Evolutionary conservation across 2,888 invertebrate species (phyloP), one percentile per base, ranked within the genome.

Genomic region (Trisateles emortualis): DNA sequence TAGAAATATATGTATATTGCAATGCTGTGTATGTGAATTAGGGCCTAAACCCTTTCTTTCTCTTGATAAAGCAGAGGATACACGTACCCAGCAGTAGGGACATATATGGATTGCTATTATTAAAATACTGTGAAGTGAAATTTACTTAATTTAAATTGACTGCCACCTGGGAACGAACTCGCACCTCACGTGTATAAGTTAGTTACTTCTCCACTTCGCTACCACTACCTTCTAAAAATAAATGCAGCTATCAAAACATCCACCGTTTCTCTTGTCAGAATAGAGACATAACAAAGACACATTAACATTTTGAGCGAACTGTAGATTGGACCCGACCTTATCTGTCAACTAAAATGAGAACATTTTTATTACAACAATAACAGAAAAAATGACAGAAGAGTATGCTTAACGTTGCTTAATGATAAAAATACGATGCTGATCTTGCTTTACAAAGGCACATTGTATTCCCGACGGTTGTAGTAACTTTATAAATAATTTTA

Each of bases 401-500:
- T n/a, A n/a, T 36, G 45, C 44, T 52, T 59, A 62, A 62, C 55
- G 49, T 26, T 33, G 41, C 16, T n/a, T 72, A 59, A 68, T 68
- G 65, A 60, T 56, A 62, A 26, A 6, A 26, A 19, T 19, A 19
- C 53, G 59, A 42, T 51, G 48, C 46, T 43, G 43, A 60, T 60
- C 51, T 56, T 30, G 35, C 35, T 32, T 45, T 44, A 81, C 76
- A 81, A 79, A 74, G 66, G 68, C 58, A 67, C 72, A 81, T 79
- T 81, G 76, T 78, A 62, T 58, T 61, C 70, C 67, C 45, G 45
- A 14, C 65, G 66, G 40, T n/a, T 59, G 50, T 71, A 76, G 73
- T 68, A 70, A 76, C 78, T 76, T 76, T 74, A 76, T 74, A 73
- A 76, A 76, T 65, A 68, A 72, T 73, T 74, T 80, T 82, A 82